Evolutionary conservation across 2,113 vertebrate species (phyloP).

Genomic region (Thunnus maccoyii): DNA sequence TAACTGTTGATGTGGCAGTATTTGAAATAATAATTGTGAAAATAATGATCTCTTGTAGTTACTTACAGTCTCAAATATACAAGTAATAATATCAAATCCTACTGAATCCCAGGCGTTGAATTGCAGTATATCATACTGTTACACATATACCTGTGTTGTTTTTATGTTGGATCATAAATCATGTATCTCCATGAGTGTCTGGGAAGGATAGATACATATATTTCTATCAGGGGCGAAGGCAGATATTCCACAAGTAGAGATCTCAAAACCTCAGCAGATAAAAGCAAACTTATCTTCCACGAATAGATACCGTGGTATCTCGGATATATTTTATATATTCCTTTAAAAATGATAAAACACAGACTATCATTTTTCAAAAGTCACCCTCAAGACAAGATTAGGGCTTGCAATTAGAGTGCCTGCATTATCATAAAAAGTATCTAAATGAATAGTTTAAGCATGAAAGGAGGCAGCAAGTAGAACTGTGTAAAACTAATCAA

Average conservation of each 20-base stretch:
- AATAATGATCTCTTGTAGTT: not conserved
- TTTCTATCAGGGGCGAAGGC: not conserved
- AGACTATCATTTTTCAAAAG: constrained; percentile 53
- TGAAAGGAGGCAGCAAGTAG: constrained; percentile 37
- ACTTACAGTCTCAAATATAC: not conserved
- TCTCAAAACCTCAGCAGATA: constrained; percentile 13
- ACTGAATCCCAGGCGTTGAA: not conserved
- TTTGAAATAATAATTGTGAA: not conserved
- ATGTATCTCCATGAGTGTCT: not conserved
- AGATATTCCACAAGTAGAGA: constrained; percentile 6
- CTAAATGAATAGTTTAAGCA: constrained; percentile 58
- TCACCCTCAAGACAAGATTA: constrained; percentile 64
- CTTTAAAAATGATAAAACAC: constrained; percentile 55
- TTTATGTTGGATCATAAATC: not conserved
- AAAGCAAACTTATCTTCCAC: constrained; percentile 19
- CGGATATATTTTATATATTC: constrained; percentile 6
- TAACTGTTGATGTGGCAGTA: no score
- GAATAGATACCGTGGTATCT: constrained; percentile 8
- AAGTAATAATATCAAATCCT: not conserved
- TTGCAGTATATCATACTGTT: not conserved
- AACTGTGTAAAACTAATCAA: constrained; percentile 24
- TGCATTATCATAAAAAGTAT: constrained; percentile 59
- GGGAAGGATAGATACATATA: not conserved
- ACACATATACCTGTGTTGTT: not conserved
- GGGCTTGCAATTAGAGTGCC: constrained; percentile 46